Conservation (phyloP, 2,888 invertebrate genomes). For the Mechanitis messenoides region DNA sequence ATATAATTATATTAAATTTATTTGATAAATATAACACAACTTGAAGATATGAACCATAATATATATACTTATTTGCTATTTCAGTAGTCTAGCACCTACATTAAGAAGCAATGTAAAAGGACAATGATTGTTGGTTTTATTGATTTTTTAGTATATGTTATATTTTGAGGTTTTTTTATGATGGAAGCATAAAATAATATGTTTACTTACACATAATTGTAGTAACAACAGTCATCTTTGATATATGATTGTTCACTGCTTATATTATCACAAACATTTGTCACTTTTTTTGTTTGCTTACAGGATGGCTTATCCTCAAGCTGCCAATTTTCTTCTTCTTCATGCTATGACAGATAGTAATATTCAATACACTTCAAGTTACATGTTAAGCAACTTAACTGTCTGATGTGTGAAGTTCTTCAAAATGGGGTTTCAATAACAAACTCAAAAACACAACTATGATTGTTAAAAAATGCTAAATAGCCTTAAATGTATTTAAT, state of each 20-base stretch:
- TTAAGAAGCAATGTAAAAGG: background rate
- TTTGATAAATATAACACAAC: background rate
- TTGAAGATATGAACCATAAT: no score
- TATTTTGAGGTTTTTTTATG: no score
- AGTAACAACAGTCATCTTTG: constrained; percentile 70
- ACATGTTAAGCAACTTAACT: no score
- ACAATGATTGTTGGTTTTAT: background rate
- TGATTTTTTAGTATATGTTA: background rate
- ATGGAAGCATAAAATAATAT: no score
- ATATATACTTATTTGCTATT: no score
- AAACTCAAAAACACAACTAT: background rate
- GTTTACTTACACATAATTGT: constrained; percentile 56
- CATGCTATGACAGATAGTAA: constrained; percentile 45
- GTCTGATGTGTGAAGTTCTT: no score
- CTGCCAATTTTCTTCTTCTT: constrained; percentile 68
- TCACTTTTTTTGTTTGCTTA: constrained; percentile 52
- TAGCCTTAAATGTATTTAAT: no score
- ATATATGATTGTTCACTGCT: constrained; percentile 51
- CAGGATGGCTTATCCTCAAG: constrained; percentile 55
- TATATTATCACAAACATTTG: constrained; percentile 36
- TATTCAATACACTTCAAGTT: no score
- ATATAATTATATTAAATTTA: background rate
- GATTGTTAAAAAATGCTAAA: background rate
- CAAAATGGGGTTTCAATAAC: no score
- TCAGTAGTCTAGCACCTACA: background rate